Conservation (phyloP, 2,888 invertebrate genomes). For the Lepidochitona cinerea region DNA sequence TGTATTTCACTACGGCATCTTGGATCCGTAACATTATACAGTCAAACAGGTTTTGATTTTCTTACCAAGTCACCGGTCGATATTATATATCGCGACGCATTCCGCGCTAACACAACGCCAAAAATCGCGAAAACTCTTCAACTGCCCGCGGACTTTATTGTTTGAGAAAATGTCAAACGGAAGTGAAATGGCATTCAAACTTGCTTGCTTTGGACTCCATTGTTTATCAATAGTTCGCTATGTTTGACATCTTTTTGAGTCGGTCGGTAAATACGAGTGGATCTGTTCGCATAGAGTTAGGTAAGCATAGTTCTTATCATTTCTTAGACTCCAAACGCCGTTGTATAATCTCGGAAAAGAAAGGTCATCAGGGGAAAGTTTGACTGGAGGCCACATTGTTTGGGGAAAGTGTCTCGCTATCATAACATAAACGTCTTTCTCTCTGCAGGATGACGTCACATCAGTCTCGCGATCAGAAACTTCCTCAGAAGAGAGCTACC, state of each 20-base stretch:
- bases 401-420: not conserved
- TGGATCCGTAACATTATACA: no score
- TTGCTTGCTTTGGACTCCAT: not conserved
- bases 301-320: not conserved
- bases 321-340: not conserved
- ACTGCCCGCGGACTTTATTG: not conserved
- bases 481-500: no score
- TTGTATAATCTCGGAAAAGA: not conserved
- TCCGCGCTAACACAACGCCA: no score
- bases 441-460: not conserved
- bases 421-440: not conserved
- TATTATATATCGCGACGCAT: no score
- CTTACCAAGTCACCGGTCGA: not conserved
- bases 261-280: not conserved
- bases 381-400: not conserved
- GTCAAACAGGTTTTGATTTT: no score
- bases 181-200: not conserved
- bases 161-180: not conserved
- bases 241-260: not conserved
- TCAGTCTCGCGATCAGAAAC: no score
- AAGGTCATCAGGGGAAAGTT: not conserved
- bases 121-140: not conserved
- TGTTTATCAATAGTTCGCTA: not conserved
- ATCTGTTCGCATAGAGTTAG: not conserved
- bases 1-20: no score